Evolutionary conservation across 2,888 invertebrate genomes (phyloP), one percentile per base, ranked within the genome.

Genomic region (Coenonympha glycerion): DNA sequence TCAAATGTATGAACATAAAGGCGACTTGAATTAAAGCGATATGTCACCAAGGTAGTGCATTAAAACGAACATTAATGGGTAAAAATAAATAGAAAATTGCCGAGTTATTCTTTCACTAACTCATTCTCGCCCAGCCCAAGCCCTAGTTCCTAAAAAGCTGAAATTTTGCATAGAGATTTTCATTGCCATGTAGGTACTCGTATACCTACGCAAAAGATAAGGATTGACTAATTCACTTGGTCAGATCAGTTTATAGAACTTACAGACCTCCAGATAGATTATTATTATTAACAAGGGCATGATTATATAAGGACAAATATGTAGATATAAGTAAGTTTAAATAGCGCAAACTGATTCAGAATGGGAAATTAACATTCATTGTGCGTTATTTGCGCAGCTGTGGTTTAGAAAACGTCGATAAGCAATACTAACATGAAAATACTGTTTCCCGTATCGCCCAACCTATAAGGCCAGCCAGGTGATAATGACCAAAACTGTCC

Each of bases 311-410:
- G 21, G 21, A 21, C 11, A 13, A 21, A 21, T 6, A n/a, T 6
- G 1, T 11, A 36, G 6, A 13, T 21, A 13, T 21, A 36, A 13
- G 21, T 11, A 13, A 2, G 33, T 9, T 33, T 44, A 31, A 24
- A n/a, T 6, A 19, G 19, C 19, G 21, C 9, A 28, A 9, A n/a
- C 40, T 16, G 15, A 28, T 24, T 28, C 26, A 9, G 47, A 39
- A 21, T 16, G 22, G 30, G 6, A 18, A 21, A 37, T 47, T 41
- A 18, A 15, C n/a, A 45, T 36, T 34, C 33, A 45, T 33, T 40
- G 6, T 15, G 37, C 3, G 9, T 24, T 50, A 45, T 54, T 54
- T 47, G 47, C 46, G 36, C 48, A 55, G 48, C 52, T 52, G 54
- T 31, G 33, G 26, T 33, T 28, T 44, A 41, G 30, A 36, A 37